These are phyloP conservation scores for Cremastinae sp. DNA, from an alignment of 2,888 invertebrate genomes.

Conservation along the genomic window DNA sequence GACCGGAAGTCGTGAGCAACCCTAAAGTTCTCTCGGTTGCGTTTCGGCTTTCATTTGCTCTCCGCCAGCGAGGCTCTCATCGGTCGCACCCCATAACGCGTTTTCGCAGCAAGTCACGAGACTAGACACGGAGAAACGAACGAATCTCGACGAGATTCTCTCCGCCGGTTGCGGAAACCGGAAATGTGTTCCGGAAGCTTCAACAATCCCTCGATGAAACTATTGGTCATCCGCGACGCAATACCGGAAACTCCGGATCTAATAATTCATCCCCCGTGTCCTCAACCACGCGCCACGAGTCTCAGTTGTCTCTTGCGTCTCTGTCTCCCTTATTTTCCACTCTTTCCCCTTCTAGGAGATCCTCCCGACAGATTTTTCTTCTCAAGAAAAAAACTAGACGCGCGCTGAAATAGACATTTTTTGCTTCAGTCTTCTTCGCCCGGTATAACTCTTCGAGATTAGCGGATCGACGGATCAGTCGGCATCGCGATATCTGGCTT, in stretches of 20 bases:
- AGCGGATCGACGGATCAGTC: constrained; percentile 29
- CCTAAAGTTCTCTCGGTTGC: constrained; percentile 36
- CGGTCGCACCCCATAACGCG: constrained; percentile 50
- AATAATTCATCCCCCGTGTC: constrained; percentile 78
- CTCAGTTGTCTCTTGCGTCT: constrained; percentile 61
- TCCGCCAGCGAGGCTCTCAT: constrained; percentile 46
- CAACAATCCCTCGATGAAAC: constrained; percentile 81
- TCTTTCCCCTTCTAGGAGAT: constrained; percentile 34
- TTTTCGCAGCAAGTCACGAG: constrained; percentile 41
- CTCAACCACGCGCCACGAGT: constrained; percentile 59
- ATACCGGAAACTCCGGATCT: constrained; percentile 79
- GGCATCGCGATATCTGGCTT: constrained; percentile 5
- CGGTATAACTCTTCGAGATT: constrained; percentile 19
- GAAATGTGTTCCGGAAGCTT: constrained; percentile 81
- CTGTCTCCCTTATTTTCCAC: constrained; percentile 48
- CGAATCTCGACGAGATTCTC: constrained; percentile 67
- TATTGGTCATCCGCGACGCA: constrained; percentile 80
- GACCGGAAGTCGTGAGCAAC: constrained; percentile 60
- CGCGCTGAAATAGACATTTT: not conserved
- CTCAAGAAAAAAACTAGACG: not conserved
- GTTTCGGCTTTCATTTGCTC: constrained; percentile 28
- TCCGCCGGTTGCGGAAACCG: constrained; percentile 77
- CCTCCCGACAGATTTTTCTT: constrained; percentile 5
- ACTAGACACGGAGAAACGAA: constrained; percentile 54
- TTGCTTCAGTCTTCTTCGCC: not conserved